Evolutionary conservation across 2,797 vertebrate species (phyloP).

Genomic region (Phataginus tetradactyla): DNA sequence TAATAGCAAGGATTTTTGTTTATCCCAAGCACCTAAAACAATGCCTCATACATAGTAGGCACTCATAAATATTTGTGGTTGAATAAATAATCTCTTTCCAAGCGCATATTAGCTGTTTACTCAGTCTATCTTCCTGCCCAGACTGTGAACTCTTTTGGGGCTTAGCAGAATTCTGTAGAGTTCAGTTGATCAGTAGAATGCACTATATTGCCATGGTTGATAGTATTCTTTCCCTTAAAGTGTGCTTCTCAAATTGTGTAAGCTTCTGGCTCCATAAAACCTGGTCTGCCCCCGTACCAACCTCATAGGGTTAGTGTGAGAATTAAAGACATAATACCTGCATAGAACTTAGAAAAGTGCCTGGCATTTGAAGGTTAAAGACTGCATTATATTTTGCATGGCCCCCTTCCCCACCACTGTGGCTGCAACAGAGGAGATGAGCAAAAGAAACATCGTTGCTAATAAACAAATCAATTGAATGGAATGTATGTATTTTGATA

Average conservation of each 20-base stretch:
- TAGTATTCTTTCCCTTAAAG: background rate
- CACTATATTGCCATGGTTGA: background rate
- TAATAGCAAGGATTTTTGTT: background rate
- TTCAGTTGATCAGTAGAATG: background rate
- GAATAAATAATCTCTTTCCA: background rate
- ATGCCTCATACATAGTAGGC: background rate
- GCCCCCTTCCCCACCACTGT: background rate
- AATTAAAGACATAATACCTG: background rate
- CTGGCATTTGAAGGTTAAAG: background rate
- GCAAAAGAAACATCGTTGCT: background rate
- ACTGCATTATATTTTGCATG: background rate
- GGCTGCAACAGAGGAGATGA: background rate
- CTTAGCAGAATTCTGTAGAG: background rate
- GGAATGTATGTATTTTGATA: background rate
- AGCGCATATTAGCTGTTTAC: background rate
- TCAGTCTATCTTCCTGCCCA: background rate
- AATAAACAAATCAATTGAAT: background rate
- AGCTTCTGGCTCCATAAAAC: background rate
- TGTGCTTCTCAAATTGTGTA: background rate
- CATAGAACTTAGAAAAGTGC: background rate
- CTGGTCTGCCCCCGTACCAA: background rate
- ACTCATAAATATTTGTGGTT: background rate
- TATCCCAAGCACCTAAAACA: background rate
- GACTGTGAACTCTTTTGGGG: background rate
- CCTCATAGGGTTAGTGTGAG: background rate